Evolutionary conservation across 2,797 vertebrate genomes (phyloP), one percentile per base, ranked within the genome.

Genomic region (Apogon talboti): DNA sequence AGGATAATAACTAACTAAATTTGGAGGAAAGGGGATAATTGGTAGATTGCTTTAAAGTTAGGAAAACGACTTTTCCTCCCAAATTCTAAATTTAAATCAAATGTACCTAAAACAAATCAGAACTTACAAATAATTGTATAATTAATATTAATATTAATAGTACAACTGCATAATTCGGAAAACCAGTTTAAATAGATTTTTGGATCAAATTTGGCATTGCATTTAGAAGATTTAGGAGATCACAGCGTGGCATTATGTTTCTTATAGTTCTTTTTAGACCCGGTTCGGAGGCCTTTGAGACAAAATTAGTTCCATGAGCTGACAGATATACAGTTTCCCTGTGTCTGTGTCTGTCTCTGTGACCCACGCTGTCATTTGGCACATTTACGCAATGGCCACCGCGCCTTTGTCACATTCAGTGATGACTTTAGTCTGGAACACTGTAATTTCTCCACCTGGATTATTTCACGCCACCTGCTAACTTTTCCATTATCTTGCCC

Each of bases 351-450:
- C 43, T 44, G 70, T 74, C 57, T 64, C 19, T 68, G 56, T 75
- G 63, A 37, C 24, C 37, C 47, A 28, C 14, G 55, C 43, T 74
- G 74, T 41, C 48, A 80, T 84, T 81, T 87, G 70, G 71, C 71
- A 82, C 75, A 69, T 87, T 75, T 42, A 48, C 67, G 42, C 74
- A 76, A 72, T 51, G 60, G 19, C 21, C 77, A 63, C 61, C 48
- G 43, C 68, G 64, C 45, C 45, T 63, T 69, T 43, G 59, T 57
- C 11, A 2, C 19, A 14, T 40, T 45, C 46, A 52, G 51, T 69
- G 64, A 74, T 83, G 16, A 74, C 43, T 82, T 81, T 82, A 78
- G 80, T 81, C 71, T 79, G 38, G 46, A 69, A 51, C 64, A 81
- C 79, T 47, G 62, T 79, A 58, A 72, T 19, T 28, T 21, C n/a